Percentiles rank a stretch among this genome's conserved stretches.
phyloP scores from a whole-genome alignment of 2,888 invertebrate genomes.

The Myathropa florea region DNA sequence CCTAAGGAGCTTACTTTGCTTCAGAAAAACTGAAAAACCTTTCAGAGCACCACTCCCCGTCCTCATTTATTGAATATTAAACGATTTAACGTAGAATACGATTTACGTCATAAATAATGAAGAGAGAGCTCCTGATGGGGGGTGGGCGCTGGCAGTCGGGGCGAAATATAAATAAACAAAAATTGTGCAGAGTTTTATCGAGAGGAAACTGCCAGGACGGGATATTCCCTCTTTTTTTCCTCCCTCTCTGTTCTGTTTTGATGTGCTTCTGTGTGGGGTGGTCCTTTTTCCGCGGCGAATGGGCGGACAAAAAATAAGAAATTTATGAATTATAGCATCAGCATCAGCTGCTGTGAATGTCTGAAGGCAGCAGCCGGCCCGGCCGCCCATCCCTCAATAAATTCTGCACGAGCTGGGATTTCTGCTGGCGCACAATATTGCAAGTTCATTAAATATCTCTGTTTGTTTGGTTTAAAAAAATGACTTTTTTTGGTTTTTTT shows the following conservation, averaged over 20 bases:
- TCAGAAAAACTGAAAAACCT: not conserved
- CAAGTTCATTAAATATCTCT: slow-evolving; percentile 52
- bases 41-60: not conserved
- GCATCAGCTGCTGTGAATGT: slow-evolving; percentile 63
- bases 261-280: not conserved
- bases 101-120: slow-evolving; percentile 58
- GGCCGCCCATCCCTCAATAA: slow-evolving; percentile 14
- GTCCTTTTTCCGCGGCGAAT: not conserved
- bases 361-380: slow-evolving; percentile 22
- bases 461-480: slow-evolving; percentile 42
- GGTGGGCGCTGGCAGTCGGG: not conserved
- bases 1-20: not conserved
- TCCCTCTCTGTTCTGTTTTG: not conserved
- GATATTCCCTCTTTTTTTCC: slow-evolving; percentile 27
- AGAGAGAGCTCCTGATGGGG: not conserved
- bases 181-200: slow-evolving; percentile 55
- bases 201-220: slow-evolving; percentile 52
- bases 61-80: slow-evolving; percentile 44
- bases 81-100: slow-evolving; percentile 49
- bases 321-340: slow-evolving; percentile 65
- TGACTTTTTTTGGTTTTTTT: not conserved
- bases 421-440: slow-evolving; percentile 38
- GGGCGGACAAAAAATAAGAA: slow-evolving; percentile 10
- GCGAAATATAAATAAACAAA: slow-evolving; percentile 3
- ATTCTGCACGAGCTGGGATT: slow-evolving; percentile 53